Evolutionary conservation across 2,113 vertebrate genomes (phyloP).

Genomic region (Halichoerus grypus): DNA sequence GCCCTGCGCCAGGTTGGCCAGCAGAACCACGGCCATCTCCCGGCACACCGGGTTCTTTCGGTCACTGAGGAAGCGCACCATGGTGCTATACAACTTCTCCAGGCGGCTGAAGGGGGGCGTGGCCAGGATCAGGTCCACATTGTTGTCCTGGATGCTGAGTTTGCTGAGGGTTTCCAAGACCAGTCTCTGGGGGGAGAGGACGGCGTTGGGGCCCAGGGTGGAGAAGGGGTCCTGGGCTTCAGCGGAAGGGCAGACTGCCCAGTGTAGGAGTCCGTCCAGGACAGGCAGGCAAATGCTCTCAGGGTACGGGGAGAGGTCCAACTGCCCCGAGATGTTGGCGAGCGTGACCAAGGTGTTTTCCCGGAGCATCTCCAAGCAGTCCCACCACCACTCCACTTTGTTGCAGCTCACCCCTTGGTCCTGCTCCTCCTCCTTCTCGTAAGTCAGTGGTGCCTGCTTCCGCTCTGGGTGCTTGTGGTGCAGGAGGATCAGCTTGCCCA

Average conservation of each 20-base stretch:
- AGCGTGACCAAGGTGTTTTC: slow-evolving; percentile 99
- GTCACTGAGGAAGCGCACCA: slow-evolving; percentile 98
- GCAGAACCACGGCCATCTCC: slow-evolving; percentile 99
- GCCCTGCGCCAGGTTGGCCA: slow-evolving; percentile 99
- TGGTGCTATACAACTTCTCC: slow-evolving; percentile 97
- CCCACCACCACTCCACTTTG: slow-evolving; percentile 99
- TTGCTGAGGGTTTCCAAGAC: slow-evolving; percentile 99
- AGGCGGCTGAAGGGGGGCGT: slow-evolving; percentile 97
- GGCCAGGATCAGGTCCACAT: slow-evolving; percentile 99
- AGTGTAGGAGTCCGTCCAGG: slow-evolving; percentile 98
- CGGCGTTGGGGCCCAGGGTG: slow-evolving; percentile 95
- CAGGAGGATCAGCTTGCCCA: slow-evolving; percentile 97
- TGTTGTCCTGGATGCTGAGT: slow-evolving; percentile 99
- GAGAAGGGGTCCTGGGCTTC: slow-evolving; percentile 99
- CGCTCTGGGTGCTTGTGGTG: slow-evolving; percentile 98
- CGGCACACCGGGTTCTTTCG: slow-evolving; percentile 98
- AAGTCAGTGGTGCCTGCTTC: slow-evolving; percentile 97
- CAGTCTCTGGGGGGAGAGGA: slow-evolving; percentile 99
- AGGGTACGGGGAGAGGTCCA: slow-evolving; percentile 97
- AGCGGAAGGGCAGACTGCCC: slow-evolving; percentile 98
- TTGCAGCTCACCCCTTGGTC: slow-evolving; percentile 96
- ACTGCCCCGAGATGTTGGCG: slow-evolving; percentile 98
- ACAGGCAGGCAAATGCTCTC: slow-evolving; percentile 99
- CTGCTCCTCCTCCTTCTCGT: slow-evolving; percentile 98
- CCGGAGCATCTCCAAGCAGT: slow-evolving; percentile 98